Evolutionary conservation across 2,888 invertebrate species (phyloP), one percentile per base, ranked within the genome.

Genomic region (Agrotis clavis): DNA sequence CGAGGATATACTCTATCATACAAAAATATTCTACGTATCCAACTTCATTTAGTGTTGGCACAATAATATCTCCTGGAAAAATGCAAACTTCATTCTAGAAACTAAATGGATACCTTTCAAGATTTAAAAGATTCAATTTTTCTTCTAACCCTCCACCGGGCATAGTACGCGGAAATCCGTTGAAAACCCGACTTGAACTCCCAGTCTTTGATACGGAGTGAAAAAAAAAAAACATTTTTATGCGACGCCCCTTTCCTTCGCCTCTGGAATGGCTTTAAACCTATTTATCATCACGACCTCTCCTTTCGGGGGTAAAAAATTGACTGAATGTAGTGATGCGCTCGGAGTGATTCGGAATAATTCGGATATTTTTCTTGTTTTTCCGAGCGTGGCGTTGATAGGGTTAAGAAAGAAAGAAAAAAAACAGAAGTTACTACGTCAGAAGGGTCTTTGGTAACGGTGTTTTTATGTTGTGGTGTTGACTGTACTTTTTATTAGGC

Each of bases 111-210:
- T 41, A 41, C 41, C 41, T 41, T 41, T 41, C 41, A 41, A 41
- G 41, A 41, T 41, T 41, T 41, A 41, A 41, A 41, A 41, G 9
- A 41, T 56, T 13, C 1, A 14, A 35, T 57, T 57, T 73, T 69
- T 83, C 13, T 73, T 11, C 81, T 65, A 73, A 68, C 85, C 35
- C n/a, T 86, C 71, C 83, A 66, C 41, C 21, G 50, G 76, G 73
- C 78, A 78, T 74, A 78, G 81, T 66, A 86, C 70, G 79, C 83
- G 88, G 88, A 89, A 87, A 89, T 90, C 88, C 89, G 86, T 74
- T 86, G 87, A 88, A 88, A 88, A 85, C 83, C 87, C 86, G 80
- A 88, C 87, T 90, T 90, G 78, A 89, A 90, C 87, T 85, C 81
- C 82, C 84, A 86, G 86, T 85, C 84, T 88, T 88, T 90, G 85